Evolutionary conservation across 2,888 invertebrate species (phyloP).

Genomic region (Pecten maximus): DNA sequence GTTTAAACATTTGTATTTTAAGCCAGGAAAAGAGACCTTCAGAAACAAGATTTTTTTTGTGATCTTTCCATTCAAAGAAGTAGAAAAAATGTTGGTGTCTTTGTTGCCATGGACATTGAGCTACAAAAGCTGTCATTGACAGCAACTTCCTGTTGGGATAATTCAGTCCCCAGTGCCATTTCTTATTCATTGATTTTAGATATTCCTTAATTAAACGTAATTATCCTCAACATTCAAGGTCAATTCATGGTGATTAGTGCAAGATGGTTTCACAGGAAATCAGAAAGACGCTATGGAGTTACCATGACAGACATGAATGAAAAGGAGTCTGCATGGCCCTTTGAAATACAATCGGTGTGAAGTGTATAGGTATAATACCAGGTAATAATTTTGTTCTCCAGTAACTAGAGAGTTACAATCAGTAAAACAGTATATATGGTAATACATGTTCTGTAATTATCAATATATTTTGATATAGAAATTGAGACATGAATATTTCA

Average conservation of each 20-base stretch:
- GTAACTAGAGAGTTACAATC: too few species aligned
- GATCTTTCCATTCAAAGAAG: background rate
- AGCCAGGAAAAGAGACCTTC: background rate
- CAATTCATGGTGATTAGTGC: slow-evolving; percentile 5
- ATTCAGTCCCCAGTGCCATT: background rate
- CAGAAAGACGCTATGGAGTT: background rate
- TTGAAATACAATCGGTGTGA: too few species aligned
- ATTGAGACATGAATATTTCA: too few species aligned
- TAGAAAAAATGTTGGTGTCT: background rate
- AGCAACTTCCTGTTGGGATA: slow-evolving; percentile 5
- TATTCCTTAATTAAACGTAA: slow-evolving; percentile 9
- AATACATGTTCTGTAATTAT: too few species aligned
- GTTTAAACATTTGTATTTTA: too few species aligned
- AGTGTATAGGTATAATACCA: too few species aligned
- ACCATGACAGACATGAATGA: background rate
- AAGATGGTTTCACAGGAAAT: background rate
- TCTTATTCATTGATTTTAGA: slow-evolving; percentile 10
- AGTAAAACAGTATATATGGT: too few species aligned
- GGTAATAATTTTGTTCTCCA: too few species aligned
- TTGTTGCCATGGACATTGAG: background rate
- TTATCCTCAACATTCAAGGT: slow-evolving; percentile 10
- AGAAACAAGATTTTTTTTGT: background rate
- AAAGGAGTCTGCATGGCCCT: background rate
- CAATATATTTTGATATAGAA: too few species aligned
- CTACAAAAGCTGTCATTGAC: background rate